These are phyloP conservation scores for Geotrupes spiniger DNA, from an alignment of 2,888 invertebrate genomes.

Conservation along the genomic window DNA sequence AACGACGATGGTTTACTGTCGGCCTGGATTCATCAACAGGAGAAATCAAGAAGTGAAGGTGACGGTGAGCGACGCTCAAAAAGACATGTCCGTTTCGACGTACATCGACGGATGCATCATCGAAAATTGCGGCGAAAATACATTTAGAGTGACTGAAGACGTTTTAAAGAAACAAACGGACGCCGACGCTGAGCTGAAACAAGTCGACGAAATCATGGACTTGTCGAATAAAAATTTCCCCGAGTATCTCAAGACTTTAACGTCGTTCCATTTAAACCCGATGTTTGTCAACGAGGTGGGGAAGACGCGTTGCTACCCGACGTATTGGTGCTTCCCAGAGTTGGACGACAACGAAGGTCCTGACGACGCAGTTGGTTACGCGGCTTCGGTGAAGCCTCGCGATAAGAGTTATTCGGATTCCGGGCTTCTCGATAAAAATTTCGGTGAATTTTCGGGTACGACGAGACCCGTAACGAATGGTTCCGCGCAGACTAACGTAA, in stretches of 20 bases:
- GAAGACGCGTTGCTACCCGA: slow-evolving; percentile 14
- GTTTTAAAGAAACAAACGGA: not conserved
- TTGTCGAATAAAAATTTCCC: slow-evolving; percentile 1
- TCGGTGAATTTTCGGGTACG: not conserved
- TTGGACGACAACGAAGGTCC: slow-evolving; percentile 1
- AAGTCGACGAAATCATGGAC: not conserved
- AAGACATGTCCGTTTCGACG: slow-evolving; percentile 6
- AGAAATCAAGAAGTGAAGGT: not conserved
- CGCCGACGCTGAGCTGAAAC: slow-evolving; percentile 6
- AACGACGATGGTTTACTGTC: too few species aligned
- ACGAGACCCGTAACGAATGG: too few species aligned
- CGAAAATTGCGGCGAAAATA: slow-evolving; percentile 11
- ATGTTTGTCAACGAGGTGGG: slow-evolving; percentile 4
- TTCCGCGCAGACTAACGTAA: too few species aligned
- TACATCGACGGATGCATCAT: slow-evolving; percentile 9
- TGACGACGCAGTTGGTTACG: not conserved
- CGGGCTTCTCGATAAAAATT: not conserved
- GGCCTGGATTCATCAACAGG: too few species aligned
- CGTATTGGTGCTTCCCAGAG: slow-evolving; percentile 19
- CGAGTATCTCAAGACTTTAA: slow-evolving; percentile 12
- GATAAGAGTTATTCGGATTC: not conserved
- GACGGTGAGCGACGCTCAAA: not conserved
- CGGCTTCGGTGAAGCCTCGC: not conserved
- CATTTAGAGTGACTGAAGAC: not conserved
- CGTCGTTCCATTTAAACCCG: slow-evolving; percentile 9